Base-by-base conservation (phyloP, 2,888 invertebrate genomes). In the Gastracanthus pulcherrimus region DNA sequence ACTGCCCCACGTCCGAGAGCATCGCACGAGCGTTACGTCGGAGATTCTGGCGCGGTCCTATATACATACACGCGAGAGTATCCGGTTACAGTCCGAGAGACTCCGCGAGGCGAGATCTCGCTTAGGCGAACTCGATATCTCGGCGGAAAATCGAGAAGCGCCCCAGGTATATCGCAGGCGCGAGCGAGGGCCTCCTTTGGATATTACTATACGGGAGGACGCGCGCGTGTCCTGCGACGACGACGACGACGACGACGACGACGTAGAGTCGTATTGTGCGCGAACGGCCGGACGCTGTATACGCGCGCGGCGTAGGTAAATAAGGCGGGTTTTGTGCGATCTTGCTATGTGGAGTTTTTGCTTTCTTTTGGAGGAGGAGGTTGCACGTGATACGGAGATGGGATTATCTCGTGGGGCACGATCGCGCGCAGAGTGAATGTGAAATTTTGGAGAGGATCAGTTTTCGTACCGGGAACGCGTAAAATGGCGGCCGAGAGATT, bases 101-200 rank as follows among this genome's bases (percentile, higher is more conserved):
- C n/a, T n/a, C n/a, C n/a, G n/a, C n/a, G n/a, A n/a, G n/a, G n/a
- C n/a, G n/a, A 79, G 82, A 82, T 78, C 78, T 74, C 75, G 81
- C 62, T 77, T 77, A 74, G 78, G 78, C 23, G 55, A 82, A 82
- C 82, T 71, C 71, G 79, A 79, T 76, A 82, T 82, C 82, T 82
- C 64, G 51, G 9, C 19, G 72, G 80, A 80, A 82, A 82, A 82
- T 82, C 82, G 80, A 82, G 82, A 76, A 70, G 66, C n/a, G n/a
- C n/a, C n/a, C n/a, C n/a, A n/a, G n/a, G n/a, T n/a, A n/a, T n/a
- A n/a, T n/a, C n/a, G n/a, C n/a, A n/a, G n/a, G n/a, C n/a, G n/a
- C n/a, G n/a, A n/a, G n/a, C n/a, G n/a, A n/a, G n/a, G 72, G 34
- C 31, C 71, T 62, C 41, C 64, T 71, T 60, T 36, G n/a, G 64